Evolutionary conservation across 2,797 vertebrate species (phyloP), one percentile per base, ranked within the genome.

Genomic region (Alfaro cultratus): DNA sequence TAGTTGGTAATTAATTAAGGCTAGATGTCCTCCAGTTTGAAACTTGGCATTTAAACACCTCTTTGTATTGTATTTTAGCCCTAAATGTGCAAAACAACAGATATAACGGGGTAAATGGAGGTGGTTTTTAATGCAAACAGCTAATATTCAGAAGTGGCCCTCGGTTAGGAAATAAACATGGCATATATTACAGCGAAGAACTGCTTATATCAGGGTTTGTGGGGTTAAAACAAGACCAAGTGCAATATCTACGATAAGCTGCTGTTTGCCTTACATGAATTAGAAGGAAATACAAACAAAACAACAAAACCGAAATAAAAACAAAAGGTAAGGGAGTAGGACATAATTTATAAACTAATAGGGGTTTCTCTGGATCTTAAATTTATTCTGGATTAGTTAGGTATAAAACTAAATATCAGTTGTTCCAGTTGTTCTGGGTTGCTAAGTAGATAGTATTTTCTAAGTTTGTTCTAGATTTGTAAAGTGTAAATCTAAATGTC

Each of bases 1-100:
- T 34, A 62, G 55, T 4, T 21, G 74, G n/a, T 46, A 13, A 18
- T 75, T 0, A 39, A 60, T 36, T 64, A 39, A 74, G 26, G 45
- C 55, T 49, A 26, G 39, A 39, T 39, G 53, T 60, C 43, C 31
- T 62, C 53, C 15, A 21, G 72, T 49, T 15, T 68, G 60, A 53
- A 55, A 80, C 64, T 10, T 67, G 60, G 46, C 62, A 75, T 78
- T 82, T 62, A 70, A 78, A 60, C 39, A 47, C 43, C 39, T 49
- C 31, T 74, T 12, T 49, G 41, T 46, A 39, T 73, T 62, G 13
- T 11, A 45, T 39, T 47, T 62, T 74, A 16, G 12, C 49, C 49
- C 76, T 49, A 21, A 23, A 18, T 68, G 39, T 78, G 76, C 51
- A 57, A 39, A 26, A 31, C 18, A 45, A 18, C 51, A 73, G 18